Base-by-base conservation (phyloP, 1,140 invertebrate genomes). In the Matsumurasca onukii region DNA sequence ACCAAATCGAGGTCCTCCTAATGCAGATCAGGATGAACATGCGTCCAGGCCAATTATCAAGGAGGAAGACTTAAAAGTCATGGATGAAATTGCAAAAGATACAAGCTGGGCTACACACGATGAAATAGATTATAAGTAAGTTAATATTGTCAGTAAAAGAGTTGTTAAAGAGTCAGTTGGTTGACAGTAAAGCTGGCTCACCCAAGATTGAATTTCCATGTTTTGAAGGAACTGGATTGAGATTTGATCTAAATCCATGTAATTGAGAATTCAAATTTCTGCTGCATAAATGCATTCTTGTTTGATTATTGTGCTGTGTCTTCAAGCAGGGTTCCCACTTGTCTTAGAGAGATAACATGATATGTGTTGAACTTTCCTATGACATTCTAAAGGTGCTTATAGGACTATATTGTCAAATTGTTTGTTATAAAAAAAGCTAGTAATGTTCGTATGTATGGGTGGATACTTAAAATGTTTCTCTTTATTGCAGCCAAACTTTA, bases 121-220 rank as follows among this genome's bases (percentile, higher is more conserved):
- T 79, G 93, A 96, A 77, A 94, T 97, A 77, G 95, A 97, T 82
- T 98, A 97, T 78, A 94, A 95, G 88, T 89, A 75, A 82, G 82
- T 82, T 62, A n/a, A 25, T 71, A 45, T 73, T 27, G 64, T 52
- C 51, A 20, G 51, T 17, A 55, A 9, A 55, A 13, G 15, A n/a
- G 5, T 24, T 12, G 51, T 9, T 12, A 22, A 55, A 55, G 24
- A 22, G n/a, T n/a, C n/a, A n/a, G n/a, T n/a, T 45, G n/a, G n/a
- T 45, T 45, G 12, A 45, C 39, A 45, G n/a, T 45, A 45, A 45
- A 45, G 12, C n/a, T 45, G 39, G n/a, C n/a, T n/a, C n/a, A n/a
- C n/a, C n/a, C n/a, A n/a, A n/a, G n/a, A n/a, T n/a, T n/a, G n/a
- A n/a, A n/a, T n/a, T n/a, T n/a, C n/a, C n/a, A 45, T 45, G n/a